Evolutionary conservation across 2,797 vertebrate genomes (phyloP), one percentile per base, ranked within the genome.

Genomic region (Sorex maritimensis): DNA sequence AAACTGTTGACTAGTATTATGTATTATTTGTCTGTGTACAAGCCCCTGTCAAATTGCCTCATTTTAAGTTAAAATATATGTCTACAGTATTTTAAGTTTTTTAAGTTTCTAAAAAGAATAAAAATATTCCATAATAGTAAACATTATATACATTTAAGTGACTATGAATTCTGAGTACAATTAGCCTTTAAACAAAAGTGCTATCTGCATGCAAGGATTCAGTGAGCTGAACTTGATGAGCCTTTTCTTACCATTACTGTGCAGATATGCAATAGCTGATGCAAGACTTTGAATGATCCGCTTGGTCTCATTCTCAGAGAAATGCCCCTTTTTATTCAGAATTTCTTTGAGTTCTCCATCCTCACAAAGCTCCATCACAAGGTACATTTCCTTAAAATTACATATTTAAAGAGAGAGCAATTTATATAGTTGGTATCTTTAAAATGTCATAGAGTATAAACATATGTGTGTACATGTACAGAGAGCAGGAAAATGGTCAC

Each of bases 341-440:
- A 98, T 97, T 96, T 98, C 98, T 97, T 98, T 98, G 95, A 99
- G 98, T 96, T 99, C 98, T 86, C 98, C 99, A 94, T 98, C 98
- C 90, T 98, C 98, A 90, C 99, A 99, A 92, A 99, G 98, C 94
- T 99, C 99, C 92, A 98, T 98, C 95, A 99, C 98, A 97, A 99
- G 98, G 97, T 98, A 99, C 95, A 98, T 98, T 97, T 96, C 98
- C 99, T 52, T 99, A 97, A 90, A 41, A 95, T 93, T 81, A 75
- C 2, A 68, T 26, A 82, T 93, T 96, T 95, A 77, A 78, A 83
- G 55, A 92, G 9, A 95, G 26, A 88, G 49, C 9, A 41, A 67
- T 67, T 96, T 96, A 93, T 14, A n/a, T 15, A 82, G 44, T 79
- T 69, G 5, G 7, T 2, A 68, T 84, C 61, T 91, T 75, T 49